These are phyloP conservation scores for Thereva unica DNA, from an alignment of 2,888 invertebrate species.

Conservation along the genomic window DNA sequence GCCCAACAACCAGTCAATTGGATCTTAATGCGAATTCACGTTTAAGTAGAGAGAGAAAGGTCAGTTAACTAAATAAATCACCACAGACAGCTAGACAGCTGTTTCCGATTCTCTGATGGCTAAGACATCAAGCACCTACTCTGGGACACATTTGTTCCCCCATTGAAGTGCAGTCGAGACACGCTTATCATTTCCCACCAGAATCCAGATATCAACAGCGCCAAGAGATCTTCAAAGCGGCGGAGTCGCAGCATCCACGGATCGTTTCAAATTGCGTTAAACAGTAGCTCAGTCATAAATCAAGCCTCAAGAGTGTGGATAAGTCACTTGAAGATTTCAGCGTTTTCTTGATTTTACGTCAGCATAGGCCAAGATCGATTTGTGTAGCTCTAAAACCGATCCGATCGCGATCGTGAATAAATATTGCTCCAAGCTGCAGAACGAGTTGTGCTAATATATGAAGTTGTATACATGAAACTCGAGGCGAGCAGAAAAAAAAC, in stretches of 20 bases:
- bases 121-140: background rate
- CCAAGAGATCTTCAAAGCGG: background rate
- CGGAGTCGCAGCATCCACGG: slow-evolving; percentile 3
- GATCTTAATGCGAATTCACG: slow-evolving; percentile 8
- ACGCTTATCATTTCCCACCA: too few relatives aligned
- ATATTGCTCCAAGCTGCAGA: too few relatives aligned
- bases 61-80: background rate
- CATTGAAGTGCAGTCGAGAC: too few relatives aligned
- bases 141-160: background rate
- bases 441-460: too few relatives aligned
- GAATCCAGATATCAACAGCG: too few relatives aligned
- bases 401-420: too few relatives aligned
- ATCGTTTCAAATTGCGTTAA: background rate
- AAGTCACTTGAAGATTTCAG: slow-evolving; percentile 15
- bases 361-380: too few relatives aligned
- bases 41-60: background rate
- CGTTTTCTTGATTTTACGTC: background rate
- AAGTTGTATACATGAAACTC: too few relatives aligned
- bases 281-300: slow-evolving; percentile 7
- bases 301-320: slow-evolving; percentile 7
- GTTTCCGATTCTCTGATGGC: background rate
- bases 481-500: too few relatives aligned
- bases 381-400: too few relatives aligned
- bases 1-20: slow-evolving; percentile 1
- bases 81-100: too few relatives aligned